Base-by-base conservation (phyloP, 2,113 vertebrate species). In the Nothoprocta perdicaria region DNA sequence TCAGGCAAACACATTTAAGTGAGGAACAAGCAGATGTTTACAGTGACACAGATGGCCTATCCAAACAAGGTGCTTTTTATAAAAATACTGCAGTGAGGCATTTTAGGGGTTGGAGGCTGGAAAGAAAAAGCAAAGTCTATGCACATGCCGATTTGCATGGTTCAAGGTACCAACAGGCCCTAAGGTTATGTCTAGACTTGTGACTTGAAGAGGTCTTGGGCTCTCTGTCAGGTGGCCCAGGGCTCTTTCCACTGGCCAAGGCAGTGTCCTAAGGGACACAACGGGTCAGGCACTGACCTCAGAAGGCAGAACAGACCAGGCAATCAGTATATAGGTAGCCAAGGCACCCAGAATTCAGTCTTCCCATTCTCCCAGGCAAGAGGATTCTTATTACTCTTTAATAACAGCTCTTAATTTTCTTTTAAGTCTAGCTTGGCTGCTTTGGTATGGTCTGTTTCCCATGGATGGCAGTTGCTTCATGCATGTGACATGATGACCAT, bases 261-360 rank as follows among this genome's bases (percentile, higher is more conserved):
- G n/a, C 21, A 29, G 31, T 40, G 31, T 35, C 48, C 41, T 31
- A 19, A 40, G 68, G n/a, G 13, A 35, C 0, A 0, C 18, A 63
- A 13, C 0, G 12, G 26, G 31, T 18, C 6, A 0, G 0, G 57
- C 41, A 52, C 31, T 33, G 33, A 22, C 24, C 19, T 63, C 4
- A 1, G 23, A 71, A 33, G 31, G 29, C 8, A 63, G 16, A 15
- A 45, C 1, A 8, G 63, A 38, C 43, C 8, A n/a, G 50, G 18
- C 2, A 35, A 38, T 31, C 45, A 40, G 17, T 27, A 18, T 1
- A 71, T 29, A 41, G 8, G 4, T 41, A 40, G 38, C 14, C 52
- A 12, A 79, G 5, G 38, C 38, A 46, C 1, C 1, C 24, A 55
- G 19, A 48, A 62, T 31, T 68, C 35, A 55, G 31, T 22, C 57